Evolutionary conservation across 2,113 vertebrate genomes (phyloP).

Genomic region (Pseudorectes ferrugineus): DNA sequence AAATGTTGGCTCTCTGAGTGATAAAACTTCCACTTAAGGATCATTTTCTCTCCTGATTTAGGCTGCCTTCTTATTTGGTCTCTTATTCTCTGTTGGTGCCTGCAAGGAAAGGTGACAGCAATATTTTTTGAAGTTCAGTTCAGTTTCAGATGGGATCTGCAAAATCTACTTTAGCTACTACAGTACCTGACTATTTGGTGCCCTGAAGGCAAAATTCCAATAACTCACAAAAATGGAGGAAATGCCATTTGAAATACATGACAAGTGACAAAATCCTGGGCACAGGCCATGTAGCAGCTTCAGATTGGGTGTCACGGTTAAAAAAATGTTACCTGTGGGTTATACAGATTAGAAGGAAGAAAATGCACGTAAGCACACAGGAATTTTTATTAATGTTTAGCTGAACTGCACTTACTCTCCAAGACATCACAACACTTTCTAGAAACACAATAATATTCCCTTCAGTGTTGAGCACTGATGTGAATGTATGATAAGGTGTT

Average conservation of each 20-base stretch:
- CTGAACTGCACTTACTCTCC: neutral
- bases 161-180: neutral
- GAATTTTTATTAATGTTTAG: neutral
- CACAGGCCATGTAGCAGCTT: neutral
- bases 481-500: slow-evolving; percentile 12
- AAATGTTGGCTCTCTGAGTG: neutral
- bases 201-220: neutral
- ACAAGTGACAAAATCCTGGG: neutral
- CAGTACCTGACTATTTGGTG: neutral
- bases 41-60: neutral
- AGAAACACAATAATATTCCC: slow-evolving; percentile 11
- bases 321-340: neutral
- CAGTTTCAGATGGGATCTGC: neutral
- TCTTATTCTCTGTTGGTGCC: neutral
- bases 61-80: neutral
- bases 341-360: neutral
- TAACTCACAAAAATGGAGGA: neutral
- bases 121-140: neutral
- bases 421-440: slow-evolving; percentile 6
- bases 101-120: neutral
- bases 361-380: neutral
- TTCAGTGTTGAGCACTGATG: neutral
- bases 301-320: neutral
- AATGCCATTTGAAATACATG: neutral
- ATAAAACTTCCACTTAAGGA: neutral